A percentile compares a stretch with the other conserved stretches of the same genome.
Conservation (phyloP, 2,113 vertebrate genomes). For the Triplophysa rosa region DNA sequence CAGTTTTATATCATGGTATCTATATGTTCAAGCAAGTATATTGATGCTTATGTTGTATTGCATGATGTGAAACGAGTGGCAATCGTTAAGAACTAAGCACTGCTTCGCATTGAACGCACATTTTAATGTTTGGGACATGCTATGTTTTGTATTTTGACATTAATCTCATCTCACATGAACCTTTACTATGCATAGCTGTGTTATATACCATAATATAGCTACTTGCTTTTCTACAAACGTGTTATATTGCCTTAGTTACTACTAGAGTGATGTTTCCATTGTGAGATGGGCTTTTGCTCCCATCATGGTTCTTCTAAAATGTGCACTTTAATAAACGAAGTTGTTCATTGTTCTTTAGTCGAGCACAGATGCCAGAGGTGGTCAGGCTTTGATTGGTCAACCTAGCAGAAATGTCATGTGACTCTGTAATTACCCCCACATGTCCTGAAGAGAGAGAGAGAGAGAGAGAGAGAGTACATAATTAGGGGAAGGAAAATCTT, state of each 20-base stretch:
- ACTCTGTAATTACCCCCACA: slow-evolving; percentile 56
- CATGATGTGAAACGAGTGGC: too few species aligned
- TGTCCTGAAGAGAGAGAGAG: slow-evolving; percentile 41
- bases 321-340: slow-evolving; percentile 17
- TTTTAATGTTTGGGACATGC: too few species aligned
- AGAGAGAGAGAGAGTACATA: slow-evolving; percentile 52
- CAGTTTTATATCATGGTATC: too few species aligned
- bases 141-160: too few species aligned
- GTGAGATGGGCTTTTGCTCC: neutral
- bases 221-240: too few species aligned
- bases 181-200: too few species aligned
- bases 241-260: neutral
- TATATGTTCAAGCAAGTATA: too few species aligned
- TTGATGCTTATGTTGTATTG: too few species aligned
- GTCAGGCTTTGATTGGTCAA: slow-evolving; percentile 10
- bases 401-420: slow-evolving; percentile 31
- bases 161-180: too few species aligned
- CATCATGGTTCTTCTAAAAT: neutral
- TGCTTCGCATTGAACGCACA: too few species aligned
- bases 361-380: slow-evolving; percentile 21
- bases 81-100: too few species aligned
- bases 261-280: neutral
- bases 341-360: neutral
- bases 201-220: too few species aligned
- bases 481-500: slow-evolving; percentile 64